Base-by-base conservation (phyloP, 2,888 invertebrate species). In the Aphelenchoides bicaudatus region DNA sequence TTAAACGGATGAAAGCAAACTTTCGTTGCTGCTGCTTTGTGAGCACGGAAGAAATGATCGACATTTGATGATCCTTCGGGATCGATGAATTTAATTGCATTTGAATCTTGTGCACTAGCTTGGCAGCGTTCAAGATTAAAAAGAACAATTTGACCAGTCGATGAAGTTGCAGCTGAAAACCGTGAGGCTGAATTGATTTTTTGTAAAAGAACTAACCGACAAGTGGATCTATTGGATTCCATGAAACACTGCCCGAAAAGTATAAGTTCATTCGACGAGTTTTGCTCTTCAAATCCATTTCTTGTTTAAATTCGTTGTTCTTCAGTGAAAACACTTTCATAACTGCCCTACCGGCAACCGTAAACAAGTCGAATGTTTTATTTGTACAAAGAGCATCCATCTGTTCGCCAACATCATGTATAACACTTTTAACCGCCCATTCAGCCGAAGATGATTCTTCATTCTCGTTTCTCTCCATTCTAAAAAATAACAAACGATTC, bases 1-100 rank as follows among this genome's bases (percentile, higher is more conserved):
- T 63, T 66, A 51, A 62, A 66, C 34, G 64, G 56, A 53, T 49
- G 69, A 55, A 63, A 63, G 34, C 61, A 66, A 4, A 63, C 61
- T 63, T 66, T 66, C 13, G 61, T 63, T n/a, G 61, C 65, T 25
- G 53, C 31, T 16, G 69, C 51, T 64, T 62, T 67, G 34, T 63
- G 61, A n/a, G 54, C 58, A 23, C 58, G 49, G 21, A 61, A 63
- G 13, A 58, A 52, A 5, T 38, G 56, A 2, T 59, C 59, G 10
- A 31, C 13, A n/a, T 21, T 19, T 16, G 25, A 16, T n/a, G 16
- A 19, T 16, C 16, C 39, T 13, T n/a, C 47, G 2, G 43, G 43
- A 39, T 46, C 50, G 3, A 54, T 54, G 29, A 54, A 54, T 21
- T 29, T 16, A 54, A 56, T 43, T 13, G 50, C 28, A n/a, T n/a